phyloP scores from a whole-genome alignment of 2,113 vertebrate species.

The Caranx ignobilis region DNA sequence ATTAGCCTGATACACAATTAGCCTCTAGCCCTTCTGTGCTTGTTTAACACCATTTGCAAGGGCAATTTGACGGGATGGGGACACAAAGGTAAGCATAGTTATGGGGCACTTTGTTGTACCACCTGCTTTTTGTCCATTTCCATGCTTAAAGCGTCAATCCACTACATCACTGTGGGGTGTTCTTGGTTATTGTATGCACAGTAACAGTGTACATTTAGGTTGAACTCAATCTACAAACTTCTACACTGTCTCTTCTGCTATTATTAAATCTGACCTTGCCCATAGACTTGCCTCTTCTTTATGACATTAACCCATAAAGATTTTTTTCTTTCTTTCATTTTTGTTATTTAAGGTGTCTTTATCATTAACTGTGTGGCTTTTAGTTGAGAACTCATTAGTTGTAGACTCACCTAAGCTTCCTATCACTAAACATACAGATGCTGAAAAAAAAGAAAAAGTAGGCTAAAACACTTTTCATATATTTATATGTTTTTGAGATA shows the following conservation, averaged over 20 bases:
- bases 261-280: not conserved
- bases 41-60: conserved; percentile 48
- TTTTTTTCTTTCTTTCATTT: too few species aligned
- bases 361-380: too few species aligned
- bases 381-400: too few species aligned
- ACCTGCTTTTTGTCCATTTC: conserved; percentile 30
- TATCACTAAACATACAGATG: not conserved
- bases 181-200: not conserved
- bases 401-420: not conserved
- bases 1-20: conserved; percentile 58
- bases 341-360: too few species aligned
- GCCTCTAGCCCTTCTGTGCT: conserved; percentile 36
- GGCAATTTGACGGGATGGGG: conserved; percentile 19
- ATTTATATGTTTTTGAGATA: too few species aligned
- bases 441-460: not conserved
- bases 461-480: too few species aligned
- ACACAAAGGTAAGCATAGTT: conserved; percentile 19
- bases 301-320: too few species aligned
- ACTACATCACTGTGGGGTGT: not conserved
- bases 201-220: not conserved
- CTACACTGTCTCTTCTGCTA: not conserved
- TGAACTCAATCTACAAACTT: not conserved
- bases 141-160: conserved; percentile 11
- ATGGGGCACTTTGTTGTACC: conserved; percentile 7
- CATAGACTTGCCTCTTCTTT: not conserved